Evolutionary conservation across 2,113 vertebrate species (phyloP), one percentile per base, ranked within the genome.

Genomic region (Vulpes lagopus): DNA sequence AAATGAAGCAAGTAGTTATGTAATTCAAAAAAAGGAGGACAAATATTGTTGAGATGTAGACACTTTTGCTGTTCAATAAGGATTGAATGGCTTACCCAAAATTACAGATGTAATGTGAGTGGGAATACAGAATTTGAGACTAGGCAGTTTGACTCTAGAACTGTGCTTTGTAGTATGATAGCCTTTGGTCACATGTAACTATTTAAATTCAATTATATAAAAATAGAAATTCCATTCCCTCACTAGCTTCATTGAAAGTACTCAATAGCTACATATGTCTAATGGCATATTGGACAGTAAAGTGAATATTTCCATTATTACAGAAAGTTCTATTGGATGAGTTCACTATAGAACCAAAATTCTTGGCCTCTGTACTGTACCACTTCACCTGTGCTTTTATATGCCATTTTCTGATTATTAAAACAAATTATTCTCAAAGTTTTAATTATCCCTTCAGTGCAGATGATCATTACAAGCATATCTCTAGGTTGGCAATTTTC

Each of bases 1-100:
- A 90, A 90, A 84, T 95, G 22, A 90, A 95, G 8, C 59, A 67
- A 76, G 25, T n/a, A 83, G 17, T 82, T 73, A 89, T 19, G 60
- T 69, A 62, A 81, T 89, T 73, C 19, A 30, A 53, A 51, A 86
- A 81, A 60, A n/a, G 32, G 25, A 95, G 83, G 38, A 64, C 2
- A 57, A 19, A 11, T 38, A 32, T 84, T 22, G 51, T 38, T 74
- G 43, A 55, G 43, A 55, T 94, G 17, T 53, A 82, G 43, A 82
- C 64, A 64, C 49, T 82, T 49, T 65, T 59, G n/a, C 32, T 73
- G 32, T 60, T 69, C 27, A 32, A 23, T 94, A 81, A 53, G 23
- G 25, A 64, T 71, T 94, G 73, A 94, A 62, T 82, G 23, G 6
- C 57, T 88, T 90, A 20, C 20, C 49, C 57, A 57, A 83, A 94